Conservation (phyloP, 2,888 invertebrate genomes). For the Andricus curvator region DNA sequence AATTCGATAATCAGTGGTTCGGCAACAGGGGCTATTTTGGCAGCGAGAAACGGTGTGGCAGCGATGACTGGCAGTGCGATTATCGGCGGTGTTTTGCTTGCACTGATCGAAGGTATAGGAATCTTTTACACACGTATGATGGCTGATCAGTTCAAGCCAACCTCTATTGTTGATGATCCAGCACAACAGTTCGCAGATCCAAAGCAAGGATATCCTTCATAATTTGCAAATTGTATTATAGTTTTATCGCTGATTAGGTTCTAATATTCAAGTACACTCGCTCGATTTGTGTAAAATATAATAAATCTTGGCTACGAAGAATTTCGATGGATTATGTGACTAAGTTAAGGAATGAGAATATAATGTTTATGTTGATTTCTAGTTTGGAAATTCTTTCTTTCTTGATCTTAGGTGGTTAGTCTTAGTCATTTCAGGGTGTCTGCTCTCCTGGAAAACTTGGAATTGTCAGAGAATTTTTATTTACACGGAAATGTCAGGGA, state of each 20-base stretch:
- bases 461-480: too few species aligned
- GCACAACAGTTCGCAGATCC: conserved; percentile 83
- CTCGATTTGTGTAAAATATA: conserved; percentile 27
- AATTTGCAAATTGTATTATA: conserved; percentile 53
- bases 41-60: conserved; percentile 94
- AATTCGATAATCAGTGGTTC: conserved; percentile 97
- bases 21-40: conserved; percentile 96
- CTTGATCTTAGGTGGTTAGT: neutral
- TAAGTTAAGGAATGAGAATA: conserved; percentile 24
- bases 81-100: conserved; percentile 96
- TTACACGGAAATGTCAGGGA: too few species aligned
- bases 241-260: conserved; percentile 55
- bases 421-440: neutral
- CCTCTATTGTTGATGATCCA: conserved; percentile 88
- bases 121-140: conserved; percentile 95
- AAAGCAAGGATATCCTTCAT: conserved; percentile 70
- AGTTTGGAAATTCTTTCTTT: conserved; percentile 41
- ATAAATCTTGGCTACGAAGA: conserved; percentile 46
- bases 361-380: conserved; percentile 49
- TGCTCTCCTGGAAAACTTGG: too few species aligned
- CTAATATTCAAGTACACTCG: conserved; percentile 53
- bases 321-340: conserved; percentile 3
- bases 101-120: conserved; percentile 98
- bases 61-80: conserved; percentile 97
- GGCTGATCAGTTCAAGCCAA: conserved; percentile 95